phyloP scores from a whole-genome alignment of 2,797 vertebrate genomes.

The Carduelis carduelis region DNA sequence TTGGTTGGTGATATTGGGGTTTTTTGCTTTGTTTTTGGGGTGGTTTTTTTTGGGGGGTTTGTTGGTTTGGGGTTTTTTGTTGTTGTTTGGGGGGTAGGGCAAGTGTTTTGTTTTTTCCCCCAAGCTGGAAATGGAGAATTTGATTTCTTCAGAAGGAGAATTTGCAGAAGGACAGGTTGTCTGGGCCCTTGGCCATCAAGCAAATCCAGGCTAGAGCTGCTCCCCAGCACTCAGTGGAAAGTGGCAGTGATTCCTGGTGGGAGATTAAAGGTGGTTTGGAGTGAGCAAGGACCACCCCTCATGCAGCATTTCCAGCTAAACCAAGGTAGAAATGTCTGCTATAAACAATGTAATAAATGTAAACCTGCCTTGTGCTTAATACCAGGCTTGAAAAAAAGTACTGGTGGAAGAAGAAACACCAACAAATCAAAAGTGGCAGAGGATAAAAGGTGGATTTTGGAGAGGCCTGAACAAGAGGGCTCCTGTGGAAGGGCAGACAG shows the following conservation, averaged over 20 bases:
- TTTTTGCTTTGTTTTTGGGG: background rate
- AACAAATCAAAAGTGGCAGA: slow-evolving; percentile 53
- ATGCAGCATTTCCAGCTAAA: background rate
- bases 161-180: background rate
- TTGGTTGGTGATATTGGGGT: background rate
- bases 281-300: slow-evolving; percentile 30
- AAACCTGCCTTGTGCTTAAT: background rate
- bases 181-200: background rate
- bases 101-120: rapidly evolving
- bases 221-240: background rate
- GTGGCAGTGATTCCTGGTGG: background rate
- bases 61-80: background rate
- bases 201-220: background rate
- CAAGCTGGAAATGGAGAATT: background rate
- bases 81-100: rapidly evolving
- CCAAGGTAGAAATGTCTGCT: background rate
- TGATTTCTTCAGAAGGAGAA: background rate
- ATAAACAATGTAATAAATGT: background rate
- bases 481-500: background rate
- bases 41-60: too few species aligned
- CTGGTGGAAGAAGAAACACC: background rate
- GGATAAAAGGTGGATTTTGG: slow-evolving; percentile 27
- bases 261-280: background rate
- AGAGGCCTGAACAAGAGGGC: background rate
- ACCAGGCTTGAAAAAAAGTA: background rate